Conservation (phyloP, 2,797 vertebrate genomes). For the Pangasius djambal region DNA sequence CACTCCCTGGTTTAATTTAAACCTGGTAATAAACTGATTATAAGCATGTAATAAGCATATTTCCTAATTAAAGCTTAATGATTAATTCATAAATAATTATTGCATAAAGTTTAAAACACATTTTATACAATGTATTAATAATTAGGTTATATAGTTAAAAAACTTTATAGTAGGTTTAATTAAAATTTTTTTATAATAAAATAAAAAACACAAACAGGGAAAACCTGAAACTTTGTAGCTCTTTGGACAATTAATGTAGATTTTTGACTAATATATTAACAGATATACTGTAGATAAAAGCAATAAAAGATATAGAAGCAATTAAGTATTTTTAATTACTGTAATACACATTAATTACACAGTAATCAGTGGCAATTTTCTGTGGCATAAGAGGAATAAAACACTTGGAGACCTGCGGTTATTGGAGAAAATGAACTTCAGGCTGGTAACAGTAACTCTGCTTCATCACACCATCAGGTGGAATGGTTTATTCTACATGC, state of each 20-base stretch:
- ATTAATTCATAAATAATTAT: background rate
- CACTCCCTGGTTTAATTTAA: background rate
- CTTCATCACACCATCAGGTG: background rate
- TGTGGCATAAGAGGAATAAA: background rate
- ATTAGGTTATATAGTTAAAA: background rate
- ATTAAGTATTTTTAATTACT: background rate
- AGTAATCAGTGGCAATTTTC: background rate
- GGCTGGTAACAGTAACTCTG: background rate
- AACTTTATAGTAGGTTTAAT: too few species aligned
- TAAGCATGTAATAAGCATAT: background rate
- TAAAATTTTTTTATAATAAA: background rate
- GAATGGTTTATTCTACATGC: background rate
- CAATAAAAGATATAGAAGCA: background rate
- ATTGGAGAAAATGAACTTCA: too few species aligned
- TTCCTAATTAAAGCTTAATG: background rate
- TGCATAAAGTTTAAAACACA: background rate
- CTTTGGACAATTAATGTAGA: background rate
- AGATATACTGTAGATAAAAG: background rate
- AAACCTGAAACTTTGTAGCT: background rate
- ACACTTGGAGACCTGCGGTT: too few species aligned
- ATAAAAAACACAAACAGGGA: background rate
- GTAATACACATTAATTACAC: background rate
- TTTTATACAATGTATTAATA: background rate
- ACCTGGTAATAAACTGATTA: background rate
- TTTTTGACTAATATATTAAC: background rate